Evolutionary conservation across 2,113 vertebrate genomes (phyloP).

Genomic region (Upupa epops): DNA sequence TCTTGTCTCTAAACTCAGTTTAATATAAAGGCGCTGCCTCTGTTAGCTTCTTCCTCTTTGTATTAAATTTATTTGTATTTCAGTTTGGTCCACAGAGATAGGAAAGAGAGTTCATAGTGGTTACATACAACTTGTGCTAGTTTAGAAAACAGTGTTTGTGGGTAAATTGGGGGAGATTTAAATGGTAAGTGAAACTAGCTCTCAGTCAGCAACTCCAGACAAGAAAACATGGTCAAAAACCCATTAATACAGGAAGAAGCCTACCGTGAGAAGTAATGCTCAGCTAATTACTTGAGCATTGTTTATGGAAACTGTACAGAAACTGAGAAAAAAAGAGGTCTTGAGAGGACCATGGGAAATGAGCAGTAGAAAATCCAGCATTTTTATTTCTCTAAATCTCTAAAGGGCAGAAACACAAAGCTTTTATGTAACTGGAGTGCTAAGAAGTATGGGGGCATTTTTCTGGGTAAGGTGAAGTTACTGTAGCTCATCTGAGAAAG

Average conservation of each 20-base stretch:
- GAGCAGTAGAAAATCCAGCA: neutral
- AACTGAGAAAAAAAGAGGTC: neutral
- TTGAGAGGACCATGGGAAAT: neutral
- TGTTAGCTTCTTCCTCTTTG: neutral
- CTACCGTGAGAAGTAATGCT: neutral
- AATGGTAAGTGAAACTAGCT: neutral
- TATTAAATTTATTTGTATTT: neutral
- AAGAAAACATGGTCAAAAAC: neutral
- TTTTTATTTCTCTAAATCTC: neutral
- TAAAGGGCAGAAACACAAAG: neutral
- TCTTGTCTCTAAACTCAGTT: neutral
- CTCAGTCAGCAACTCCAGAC: neutral
- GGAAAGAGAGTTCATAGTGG: neutral
- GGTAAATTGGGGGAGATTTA: neutral
- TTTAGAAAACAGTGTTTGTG: neutral
- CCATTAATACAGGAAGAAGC: neutral
- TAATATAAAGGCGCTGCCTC: neutral
- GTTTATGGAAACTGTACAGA: neutral
- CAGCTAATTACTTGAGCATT: neutral
- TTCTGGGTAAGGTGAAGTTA: neutral
- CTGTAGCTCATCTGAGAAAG: neutral
- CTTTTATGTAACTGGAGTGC: neutral
- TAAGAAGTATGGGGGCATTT: neutral
- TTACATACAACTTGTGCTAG: neutral
- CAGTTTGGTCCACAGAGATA: fast-evolving